Percentiles rank a stretch among this genome's conserved stretches.
Conservation (phyloP, 2,888 invertebrate species). For the Caenorhabditis auriculariae region DNA sequence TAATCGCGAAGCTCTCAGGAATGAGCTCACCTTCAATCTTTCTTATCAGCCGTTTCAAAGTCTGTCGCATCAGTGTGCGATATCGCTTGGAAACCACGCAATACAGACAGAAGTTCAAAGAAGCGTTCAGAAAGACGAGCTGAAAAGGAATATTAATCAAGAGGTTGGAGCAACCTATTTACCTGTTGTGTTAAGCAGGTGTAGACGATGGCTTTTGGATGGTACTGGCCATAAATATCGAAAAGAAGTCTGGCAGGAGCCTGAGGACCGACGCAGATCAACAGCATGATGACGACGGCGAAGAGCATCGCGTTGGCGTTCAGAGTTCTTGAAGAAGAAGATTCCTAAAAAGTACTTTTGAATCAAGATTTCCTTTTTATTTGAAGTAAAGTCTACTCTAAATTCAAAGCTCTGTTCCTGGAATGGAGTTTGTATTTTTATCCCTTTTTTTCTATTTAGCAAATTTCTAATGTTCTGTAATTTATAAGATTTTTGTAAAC, state of each 20-base stretch:
- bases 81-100: conserved; percentile 61
- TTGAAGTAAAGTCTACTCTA: background rate
- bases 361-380: background rate
- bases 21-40: conserved; percentile 16
- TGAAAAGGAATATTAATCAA: conserved; percentile 18
- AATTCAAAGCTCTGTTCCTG: background rate
- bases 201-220: conserved; percentile 55
- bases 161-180: background rate
- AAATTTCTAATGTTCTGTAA: background rate
- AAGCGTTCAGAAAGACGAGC: conserved; percentile 62
- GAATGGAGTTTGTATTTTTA: background rate
- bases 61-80: conserved; percentile 45
- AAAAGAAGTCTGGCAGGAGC: conserved; percentile 61
- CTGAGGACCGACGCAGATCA: conserved; percentile 62
- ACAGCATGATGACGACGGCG: conserved; percentile 60
- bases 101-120: conserved; percentile 62
- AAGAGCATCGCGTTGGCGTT: conserved; percentile 63
- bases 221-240: conserved; percentile 56
- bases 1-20: no score
- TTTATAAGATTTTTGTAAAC: background rate
- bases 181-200: conserved; percentile 59
- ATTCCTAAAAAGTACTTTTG: conserved; percentile 15
- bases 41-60: conserved; percentile 33
- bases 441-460: no score
- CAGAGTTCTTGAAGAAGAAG: conserved; percentile 36